These are phyloP conservation scores for Gymnoscopelus braueri DNA, from an alignment of 2,797 vertebrate genomes.

Conservation along the genomic window DNA sequence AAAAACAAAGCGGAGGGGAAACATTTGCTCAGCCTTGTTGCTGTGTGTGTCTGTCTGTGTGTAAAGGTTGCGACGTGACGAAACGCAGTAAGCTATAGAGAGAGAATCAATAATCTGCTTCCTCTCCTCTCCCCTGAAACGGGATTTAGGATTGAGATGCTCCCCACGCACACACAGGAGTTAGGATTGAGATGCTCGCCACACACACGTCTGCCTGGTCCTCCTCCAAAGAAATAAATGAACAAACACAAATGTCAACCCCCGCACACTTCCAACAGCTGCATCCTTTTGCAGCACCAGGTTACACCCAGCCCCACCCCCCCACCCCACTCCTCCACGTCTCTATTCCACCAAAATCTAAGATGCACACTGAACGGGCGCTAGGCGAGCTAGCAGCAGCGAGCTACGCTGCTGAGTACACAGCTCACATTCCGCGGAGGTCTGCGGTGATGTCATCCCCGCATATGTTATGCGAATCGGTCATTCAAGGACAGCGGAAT, in stretches of 20 bases:
- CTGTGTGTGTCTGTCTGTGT: constrained; percentile 13
- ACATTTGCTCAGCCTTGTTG: constrained; percentile 55
- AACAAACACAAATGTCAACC: constrained; percentile 15
- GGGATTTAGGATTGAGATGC: constrained; percentile 1
- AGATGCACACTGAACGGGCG: constrained; percentile 47
- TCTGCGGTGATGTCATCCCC: constrained; percentile 72
- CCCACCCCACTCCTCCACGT: background rate
- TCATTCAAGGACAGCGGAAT: constrained; percentile 74
- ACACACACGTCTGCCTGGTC: background rate
- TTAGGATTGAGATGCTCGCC: background rate
- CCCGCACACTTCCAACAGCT: constrained; percentile 40
- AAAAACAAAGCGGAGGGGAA: constrained; percentile 55
- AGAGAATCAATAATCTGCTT: constrained; percentile 27
- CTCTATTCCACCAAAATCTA: constrained; percentile 27
- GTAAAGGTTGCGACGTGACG: constrained; percentile 38
- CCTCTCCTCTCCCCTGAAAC: constrained; percentile 21
- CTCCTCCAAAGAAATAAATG: constrained; percentile 5
- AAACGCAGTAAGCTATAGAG: constrained; percentile 35
- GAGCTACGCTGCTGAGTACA: constrained; percentile 44
- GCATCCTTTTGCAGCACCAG: constrained; percentile 30
- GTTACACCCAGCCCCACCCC: constrained; percentile 32
- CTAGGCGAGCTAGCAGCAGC: constrained; percentile 21
- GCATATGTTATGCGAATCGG: constrained; percentile 56
- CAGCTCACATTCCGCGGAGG: constrained; percentile 55
- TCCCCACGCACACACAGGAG: constrained; percentile 1